Evolutionary conservation across 2,797 vertebrate species (phyloP), one percentile per base, ranked within the genome.

Genomic region (Taeniopygia guttata): DNA sequence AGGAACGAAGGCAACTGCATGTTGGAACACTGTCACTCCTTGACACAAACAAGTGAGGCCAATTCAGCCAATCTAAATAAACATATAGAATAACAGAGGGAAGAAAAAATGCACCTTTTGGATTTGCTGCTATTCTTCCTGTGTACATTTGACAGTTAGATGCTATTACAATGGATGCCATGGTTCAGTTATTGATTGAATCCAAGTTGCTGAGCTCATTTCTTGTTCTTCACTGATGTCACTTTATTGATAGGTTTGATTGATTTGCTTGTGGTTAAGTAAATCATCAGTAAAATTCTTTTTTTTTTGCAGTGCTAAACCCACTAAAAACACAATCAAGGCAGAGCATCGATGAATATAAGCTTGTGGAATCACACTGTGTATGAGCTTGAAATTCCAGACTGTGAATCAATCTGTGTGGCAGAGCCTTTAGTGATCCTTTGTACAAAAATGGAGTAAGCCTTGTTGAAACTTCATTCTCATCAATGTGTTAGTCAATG

Each of bases 381-480:
- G 14, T 63, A 25, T 82, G 29, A 95, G 59, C 40, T 59, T 90
- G 83, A 90, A 95, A 90, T 94, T 91, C 85, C 87, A 90, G 45
- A 64, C 69, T 84, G 56, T 86, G 69, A 94, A 56, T 91, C 91
- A 93, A 76, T 32, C 45, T 59, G 38, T 40, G 52, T 74, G 69
- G 89, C 82, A 88, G 45, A 84, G 51, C 36, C 59, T 89, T 60
- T 76, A n/a, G 34, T 18, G 42, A 86, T 46, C 62, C 56, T 90
- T 52, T 63, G 38, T 45, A 84, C 48, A 85, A 76, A 95, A 88
- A 51, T 32, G 69, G 55, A 67, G 77, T 90, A 90, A 73, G 79
- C 38, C 34, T 79, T 66, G 40, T 48, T 7, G 32, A 70, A 95
- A 92, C 30, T 76, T 82, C 29, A 40, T 91, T 94, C 74, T 91